Evolutionary conservation across 2,888 invertebrate species (phyloP).

Genomic region (Acheta domesticus): DNA sequence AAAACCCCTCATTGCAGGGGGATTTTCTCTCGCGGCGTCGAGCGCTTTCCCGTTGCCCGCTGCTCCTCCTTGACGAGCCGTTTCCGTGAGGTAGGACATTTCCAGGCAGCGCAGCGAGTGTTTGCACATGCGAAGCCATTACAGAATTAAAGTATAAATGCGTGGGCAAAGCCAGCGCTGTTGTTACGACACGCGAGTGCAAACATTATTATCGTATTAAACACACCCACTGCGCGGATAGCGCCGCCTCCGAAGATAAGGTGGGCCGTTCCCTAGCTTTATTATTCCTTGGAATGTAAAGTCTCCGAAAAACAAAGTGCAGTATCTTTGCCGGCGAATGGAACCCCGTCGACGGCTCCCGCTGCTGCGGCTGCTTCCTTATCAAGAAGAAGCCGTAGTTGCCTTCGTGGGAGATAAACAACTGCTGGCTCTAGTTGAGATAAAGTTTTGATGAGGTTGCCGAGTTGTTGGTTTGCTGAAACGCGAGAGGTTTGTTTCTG

Average conservation of each 20-base stretch:
- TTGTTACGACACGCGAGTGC: neutral
- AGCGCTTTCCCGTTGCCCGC: too few relatives aligned
- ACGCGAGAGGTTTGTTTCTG: neutral
- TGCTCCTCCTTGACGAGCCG: too few relatives aligned
- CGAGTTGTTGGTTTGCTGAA: neutral
- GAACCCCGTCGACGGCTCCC: neutral
- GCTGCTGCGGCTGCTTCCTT: neutral
- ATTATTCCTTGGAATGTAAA: neutral
- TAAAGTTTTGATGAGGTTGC: slow-evolving; percentile 9
- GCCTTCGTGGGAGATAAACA: neutral
- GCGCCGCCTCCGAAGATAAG: neutral
- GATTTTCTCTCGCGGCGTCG: too few relatives aligned
- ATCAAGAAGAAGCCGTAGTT: neutral
- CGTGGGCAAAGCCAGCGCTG: neutral
- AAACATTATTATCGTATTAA: neutral
- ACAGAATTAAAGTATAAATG: neutral
- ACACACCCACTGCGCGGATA: neutral
- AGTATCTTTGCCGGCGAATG: neutral
- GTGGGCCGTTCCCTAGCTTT: neutral
- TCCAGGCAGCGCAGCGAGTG: too few relatives aligned
- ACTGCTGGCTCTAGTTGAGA: neutral
- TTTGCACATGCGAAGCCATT: neutral
- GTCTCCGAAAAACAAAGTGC: neutral
- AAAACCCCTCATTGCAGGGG: too few relatives aligned
- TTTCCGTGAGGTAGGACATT: too few relatives aligned